Base-by-base conservation (phyloP, 2,888 invertebrate species). In the Cerceris rybyensis region DNA sequence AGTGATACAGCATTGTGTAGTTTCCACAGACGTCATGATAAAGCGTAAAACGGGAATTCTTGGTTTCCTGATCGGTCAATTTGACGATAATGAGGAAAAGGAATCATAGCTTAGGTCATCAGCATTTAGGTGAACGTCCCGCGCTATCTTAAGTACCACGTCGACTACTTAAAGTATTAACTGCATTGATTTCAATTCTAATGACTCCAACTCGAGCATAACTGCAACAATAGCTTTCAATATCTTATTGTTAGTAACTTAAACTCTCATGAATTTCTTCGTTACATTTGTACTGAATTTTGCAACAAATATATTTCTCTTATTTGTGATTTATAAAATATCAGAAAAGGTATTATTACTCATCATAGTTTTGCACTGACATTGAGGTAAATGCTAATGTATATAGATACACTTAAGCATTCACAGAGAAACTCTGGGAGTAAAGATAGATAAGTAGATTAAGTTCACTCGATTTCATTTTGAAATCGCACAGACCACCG, bases 61-160 rank as follows among this genome's bases (percentile, higher is more conserved):
- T 64, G 6, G 39, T 68, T 70, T 81, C 39, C 67, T 9, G n/a
- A 8, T 52, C 9, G 8, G 14, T 6, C 1, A 54, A 11, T 13
- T 9, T 13, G 2, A 4, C 9, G 16, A 50, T 13, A 50, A 58
- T 39, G 41, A 69, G 59, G 50, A 68, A 76, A 67, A 16, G 42
- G 64, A 64, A 14, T 28, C 28, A 28, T 28, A 4, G 8, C 49
- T 80, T 70, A 71, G 17, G 58, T 73, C 70, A 75, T 28, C 46
- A 28, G 9, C 41, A 54, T 58, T 64, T 72, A 70, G 76, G 75
- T 83, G 76, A 83, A 78, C 50, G 74, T 11, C 66, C 70, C 16
- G 43, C 13, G 9, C n/a, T 16, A 68, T 28, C 9, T 46, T 17
- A 14, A 59, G 54, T 65, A 17, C 16, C 2, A 7, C n/a, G 13